Percentiles rank a stretch among this genome's conserved stretches.
Conservation (phyloP, 2,888 invertebrate species). For the Pristionchus entomophagus region DNA sequence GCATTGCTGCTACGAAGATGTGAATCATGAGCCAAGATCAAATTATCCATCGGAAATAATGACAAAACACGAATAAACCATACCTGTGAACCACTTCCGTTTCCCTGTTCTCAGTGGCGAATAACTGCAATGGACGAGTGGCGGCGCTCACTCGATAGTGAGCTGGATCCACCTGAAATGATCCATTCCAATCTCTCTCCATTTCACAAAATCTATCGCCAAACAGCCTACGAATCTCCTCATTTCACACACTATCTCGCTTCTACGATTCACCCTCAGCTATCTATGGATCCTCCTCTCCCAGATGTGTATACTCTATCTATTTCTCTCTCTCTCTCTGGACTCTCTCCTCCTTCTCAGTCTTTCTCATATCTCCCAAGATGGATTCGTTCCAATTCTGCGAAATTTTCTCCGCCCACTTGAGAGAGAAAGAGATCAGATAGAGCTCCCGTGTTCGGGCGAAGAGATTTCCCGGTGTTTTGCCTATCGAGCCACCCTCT, state of each 20-base stretch:
- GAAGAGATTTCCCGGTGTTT: background rate
- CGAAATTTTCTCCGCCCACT: too few species aligned
- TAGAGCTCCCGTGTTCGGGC: background rate
- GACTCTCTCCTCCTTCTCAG: background rate
- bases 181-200: background rate
- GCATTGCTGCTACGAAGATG: too few species aligned
- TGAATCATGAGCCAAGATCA: too few species aligned
- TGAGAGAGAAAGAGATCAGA: too few species aligned
- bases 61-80: too few species aligned
- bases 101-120: background rate
- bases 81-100: background rate
- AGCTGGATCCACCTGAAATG: conserved; percentile 32
- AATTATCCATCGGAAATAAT: too few species aligned
- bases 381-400: too few species aligned
- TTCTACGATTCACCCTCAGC: background rate
- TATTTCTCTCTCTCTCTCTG: conserved; percentile 1
- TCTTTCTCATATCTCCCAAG: too few species aligned
- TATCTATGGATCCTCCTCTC: background rate
- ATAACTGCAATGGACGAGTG: background rate
- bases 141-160: conserved; percentile 27
- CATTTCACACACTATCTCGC: background rate
- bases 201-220: background rate
- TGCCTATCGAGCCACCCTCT: background rate
- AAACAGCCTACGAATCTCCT: background rate
- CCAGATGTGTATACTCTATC: background rate